Percentiles rank a stretch among this genome's conserved stretches.
Evolutionary conservation across 2,888 invertebrate genomes (phyloP).

Genomic region (Chaetogeoica ovagalla): DNA sequence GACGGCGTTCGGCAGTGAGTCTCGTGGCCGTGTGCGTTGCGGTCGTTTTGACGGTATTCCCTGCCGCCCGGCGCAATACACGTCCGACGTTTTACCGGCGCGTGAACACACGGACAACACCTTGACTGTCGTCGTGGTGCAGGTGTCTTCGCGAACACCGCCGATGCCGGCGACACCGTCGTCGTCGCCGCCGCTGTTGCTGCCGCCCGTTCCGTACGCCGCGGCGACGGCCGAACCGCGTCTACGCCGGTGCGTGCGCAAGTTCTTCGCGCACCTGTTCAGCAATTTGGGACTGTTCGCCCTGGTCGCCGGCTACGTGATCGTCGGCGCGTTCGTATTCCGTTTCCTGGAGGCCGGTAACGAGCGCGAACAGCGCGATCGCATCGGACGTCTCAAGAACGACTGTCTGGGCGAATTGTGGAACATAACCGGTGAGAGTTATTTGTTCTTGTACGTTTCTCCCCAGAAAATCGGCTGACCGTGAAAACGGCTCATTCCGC

Average conservation of each 20-base stretch:
- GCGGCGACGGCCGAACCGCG: constrained; percentile 43
- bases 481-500: no score
- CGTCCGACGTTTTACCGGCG: not conserved
- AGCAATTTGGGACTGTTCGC: constrained; percentile 73
- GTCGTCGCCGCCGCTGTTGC: not conserved
- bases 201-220: not conserved
- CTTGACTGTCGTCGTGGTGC: no score
- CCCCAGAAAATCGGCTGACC: no score
- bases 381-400: constrained; percentile 68
- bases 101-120: not conserved
- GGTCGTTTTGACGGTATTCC: no score
- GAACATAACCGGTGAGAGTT: constrained; percentile 73
- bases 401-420: constrained; percentile 75
- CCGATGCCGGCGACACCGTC: not conserved
- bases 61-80: not conserved
- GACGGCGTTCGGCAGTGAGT: constrained; percentile 13
- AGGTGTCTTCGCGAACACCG: not conserved
- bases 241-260: constrained; percentile 58
- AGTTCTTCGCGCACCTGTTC: constrained; percentile 66
- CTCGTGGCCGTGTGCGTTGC: constrained; percentile 37
- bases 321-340: constrained; percentile 76
- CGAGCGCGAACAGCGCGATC: constrained; percentile 68
- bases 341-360: constrained; percentile 74
- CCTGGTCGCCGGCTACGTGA: constrained; percentile 73
- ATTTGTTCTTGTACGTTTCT: no score